A percentile compares a stretch with the other conserved stretches of the same genome.
These are phyloP conservation scores for Oligia strigilis DNA, from an alignment of 2,888 invertebrate species.

Conservation along the genomic window DNA sequence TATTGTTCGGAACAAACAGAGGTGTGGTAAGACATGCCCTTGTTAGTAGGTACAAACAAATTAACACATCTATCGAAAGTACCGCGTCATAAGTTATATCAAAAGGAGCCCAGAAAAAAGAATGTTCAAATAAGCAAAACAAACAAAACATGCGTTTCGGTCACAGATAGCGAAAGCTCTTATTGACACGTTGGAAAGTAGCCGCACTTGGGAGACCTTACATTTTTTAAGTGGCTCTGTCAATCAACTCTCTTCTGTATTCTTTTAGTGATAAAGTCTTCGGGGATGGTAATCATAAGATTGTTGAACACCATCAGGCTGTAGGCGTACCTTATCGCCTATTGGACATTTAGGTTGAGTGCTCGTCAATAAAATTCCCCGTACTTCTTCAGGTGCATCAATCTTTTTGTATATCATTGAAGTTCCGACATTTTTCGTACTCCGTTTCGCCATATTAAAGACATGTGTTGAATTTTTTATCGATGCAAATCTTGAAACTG, in stretches of 20 bases:
- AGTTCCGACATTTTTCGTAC: slow-evolving; percentile 45
- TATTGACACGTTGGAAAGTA: slow-evolving; percentile 90
- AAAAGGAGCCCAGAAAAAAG: slow-evolving; percentile 76
- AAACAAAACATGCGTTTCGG: slow-evolving; percentile 84
- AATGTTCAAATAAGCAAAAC: slow-evolving; percentile 84
- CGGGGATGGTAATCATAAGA: slow-evolving; percentile 35
- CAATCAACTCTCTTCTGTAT: slow-evolving; percentile 71
- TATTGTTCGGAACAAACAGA: slow-evolving; percentile 21
- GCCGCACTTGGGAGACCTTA: slow-evolving; percentile 72
- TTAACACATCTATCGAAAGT: slow-evolving; percentile 76
- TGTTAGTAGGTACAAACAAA: slow-evolving; percentile 64
- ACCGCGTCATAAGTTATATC: slow-evolving; percentile 72
- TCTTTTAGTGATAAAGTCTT: slow-evolving; percentile 61
- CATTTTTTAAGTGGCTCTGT: slow-evolving; percentile 62
- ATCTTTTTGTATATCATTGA: slow-evolving; percentile 60
- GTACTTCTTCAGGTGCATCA: slow-evolving; percentile 64
- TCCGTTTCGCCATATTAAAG: slow-evolving; percentile 20
- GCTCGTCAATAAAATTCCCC: slow-evolving; percentile 69
- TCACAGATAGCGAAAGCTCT: slow-evolving; percentile 90
- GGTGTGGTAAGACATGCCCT: slow-evolving; percentile 58
- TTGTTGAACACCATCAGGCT: slow-evolving; percentile 66
- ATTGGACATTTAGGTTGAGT: slow-evolving; percentile 86
- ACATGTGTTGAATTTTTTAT: slow-evolving; percentile 27
- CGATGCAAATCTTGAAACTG: slow-evolving; percentile 9
- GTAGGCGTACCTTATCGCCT: slow-evolving; percentile 83